Base-by-base conservation (phyloP, 2,888 invertebrate species). In the Drosophila paramelanica region DNA sequence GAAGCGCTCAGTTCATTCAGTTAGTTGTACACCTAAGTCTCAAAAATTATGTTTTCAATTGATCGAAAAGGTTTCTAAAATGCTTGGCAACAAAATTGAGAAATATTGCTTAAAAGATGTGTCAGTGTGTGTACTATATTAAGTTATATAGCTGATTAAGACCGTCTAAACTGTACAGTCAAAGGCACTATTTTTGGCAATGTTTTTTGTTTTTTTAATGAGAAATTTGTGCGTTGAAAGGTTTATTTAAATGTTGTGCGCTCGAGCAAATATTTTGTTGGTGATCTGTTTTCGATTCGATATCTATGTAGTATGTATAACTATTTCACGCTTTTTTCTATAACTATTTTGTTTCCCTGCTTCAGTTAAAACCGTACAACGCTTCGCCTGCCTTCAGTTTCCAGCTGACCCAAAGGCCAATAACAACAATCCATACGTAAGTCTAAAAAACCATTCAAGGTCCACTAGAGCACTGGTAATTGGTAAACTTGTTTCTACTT, bases 171-270 rank as follows among this genome's bases (percentile, higher is more conserved):
- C 13, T 59, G 45, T 58, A 69, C 79, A 89, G 86, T 89, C 80
- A 80, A 89, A 89, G 88, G 88, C 88, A 89, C 88, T 89, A 73
- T 89, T 88, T 84, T 62, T 77, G 67, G 84, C 67, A 62, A 66
- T 68, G 52, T 61, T 13, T 36, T 27, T 36, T 14, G 66, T 68
- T 56, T 61, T 5, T 36, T 27, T 31, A n/a, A 49, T 64, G 73
- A 39, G 46, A 47, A 50, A 23, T 38, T 50, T 66, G 79, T 77
- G 71, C 59, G 45, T 60, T 59, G 61, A 62, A 51, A 20, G 47
- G 36, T 59, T n/a, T 47, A 42, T 60, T 47, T 36, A 47, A 55
- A 17, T 57, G 2, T 55, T 77, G 59, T 77, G 66, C 55, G 67
- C 36, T 62, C 60, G 50, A 39, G 14, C 71, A 55, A 47, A 50